phyloP scores from a whole-genome alignment of 1,140 invertebrate genomes.

The Drosophila bocqueti region DNA sequence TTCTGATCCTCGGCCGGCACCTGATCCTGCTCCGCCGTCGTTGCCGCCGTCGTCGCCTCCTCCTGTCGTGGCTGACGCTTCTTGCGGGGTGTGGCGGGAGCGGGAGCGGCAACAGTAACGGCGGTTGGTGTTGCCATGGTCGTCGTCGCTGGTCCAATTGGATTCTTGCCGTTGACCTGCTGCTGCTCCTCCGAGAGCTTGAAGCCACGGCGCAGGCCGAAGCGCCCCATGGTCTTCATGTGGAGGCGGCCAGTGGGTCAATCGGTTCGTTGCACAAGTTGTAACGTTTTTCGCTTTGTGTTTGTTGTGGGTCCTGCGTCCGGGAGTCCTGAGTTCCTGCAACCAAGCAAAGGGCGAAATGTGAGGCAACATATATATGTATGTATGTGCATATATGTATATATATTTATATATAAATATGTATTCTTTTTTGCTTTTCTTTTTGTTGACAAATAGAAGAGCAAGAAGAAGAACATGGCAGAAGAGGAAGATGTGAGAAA shows the following conservation, averaged over 20 bases:
- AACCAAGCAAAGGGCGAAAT: conserved; percentile 28
- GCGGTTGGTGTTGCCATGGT: neutral
- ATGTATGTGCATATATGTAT: neutral
- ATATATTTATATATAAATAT: neutral
- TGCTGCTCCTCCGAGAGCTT: conserved; percentile 73
- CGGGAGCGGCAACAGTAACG: neutral
- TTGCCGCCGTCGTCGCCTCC: conserved; percentile 16
- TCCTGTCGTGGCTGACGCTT: conserved; percentile 56
- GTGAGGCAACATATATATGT: neutral
- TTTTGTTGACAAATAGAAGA: conserved; percentile 69
- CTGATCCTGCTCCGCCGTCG: conserved; percentile 1
- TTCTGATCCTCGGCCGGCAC: neutral
- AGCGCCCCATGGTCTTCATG: conserved; percentile 82
- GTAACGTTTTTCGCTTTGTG: neutral
- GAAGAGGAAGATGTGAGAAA: conserved; percentile 24
- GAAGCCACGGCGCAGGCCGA: conserved; percentile 80
- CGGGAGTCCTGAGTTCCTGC: conserved; percentile 17
- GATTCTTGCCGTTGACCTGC: conserved; percentile 67
- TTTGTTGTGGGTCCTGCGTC: neutral
- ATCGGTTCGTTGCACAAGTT: conserved; percentile 48
- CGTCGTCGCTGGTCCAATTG: conserved; percentile 53
- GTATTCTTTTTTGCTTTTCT: conserved; percentile 18
- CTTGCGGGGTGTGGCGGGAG: conserved; percentile 35
- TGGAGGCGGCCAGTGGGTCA: conserved; percentile 44
- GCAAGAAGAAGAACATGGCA: conserved; percentile 30